phyloP scores from a whole-genome alignment of 2,113 vertebrate genomes.

The Catharus fuscescens region DNA sequence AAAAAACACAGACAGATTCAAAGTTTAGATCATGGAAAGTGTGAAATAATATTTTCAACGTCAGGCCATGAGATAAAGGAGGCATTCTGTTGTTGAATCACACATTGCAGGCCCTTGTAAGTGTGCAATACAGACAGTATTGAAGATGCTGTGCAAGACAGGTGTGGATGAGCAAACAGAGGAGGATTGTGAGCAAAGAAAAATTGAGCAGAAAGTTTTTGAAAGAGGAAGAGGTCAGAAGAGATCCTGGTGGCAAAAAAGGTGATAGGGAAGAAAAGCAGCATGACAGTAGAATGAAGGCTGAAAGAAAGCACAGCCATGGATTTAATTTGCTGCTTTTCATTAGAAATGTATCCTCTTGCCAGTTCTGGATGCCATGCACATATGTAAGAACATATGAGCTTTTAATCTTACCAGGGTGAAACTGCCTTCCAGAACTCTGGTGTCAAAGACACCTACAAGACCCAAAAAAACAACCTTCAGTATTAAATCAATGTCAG shows the following conservation, averaged over 20 bases:
- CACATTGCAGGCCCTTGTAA: not conserved
- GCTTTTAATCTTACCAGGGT: not conserved
- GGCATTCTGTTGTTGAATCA: not conserved
- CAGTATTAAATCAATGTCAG: not conserved
- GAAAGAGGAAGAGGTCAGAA: not conserved
- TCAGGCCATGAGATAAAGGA: not conserved
- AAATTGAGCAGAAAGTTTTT: not conserved
- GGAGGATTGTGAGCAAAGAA: not conserved
- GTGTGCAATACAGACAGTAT: not conserved
- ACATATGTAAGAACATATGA: not conserved
- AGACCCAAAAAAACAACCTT: not conserved
- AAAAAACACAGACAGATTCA: not conserved
- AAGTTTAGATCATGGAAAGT: not conserved
- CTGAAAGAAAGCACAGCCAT: not conserved
- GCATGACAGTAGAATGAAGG: not conserved
- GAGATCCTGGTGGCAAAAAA: not conserved
- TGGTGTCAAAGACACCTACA: not conserved
- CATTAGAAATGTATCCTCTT: not conserved
- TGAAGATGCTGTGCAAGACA: not conserved
- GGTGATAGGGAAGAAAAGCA: not conserved
- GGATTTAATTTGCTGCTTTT: not conserved
- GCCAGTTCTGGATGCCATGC: not conserved
- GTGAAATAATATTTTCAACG: not conserved
- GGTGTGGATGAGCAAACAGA: not conserved
- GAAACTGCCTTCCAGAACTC: not conserved